Evolutionary conservation across 2,113 vertebrate species (phyloP).

Genomic region (Kryptolebias marmoratus): DNA sequence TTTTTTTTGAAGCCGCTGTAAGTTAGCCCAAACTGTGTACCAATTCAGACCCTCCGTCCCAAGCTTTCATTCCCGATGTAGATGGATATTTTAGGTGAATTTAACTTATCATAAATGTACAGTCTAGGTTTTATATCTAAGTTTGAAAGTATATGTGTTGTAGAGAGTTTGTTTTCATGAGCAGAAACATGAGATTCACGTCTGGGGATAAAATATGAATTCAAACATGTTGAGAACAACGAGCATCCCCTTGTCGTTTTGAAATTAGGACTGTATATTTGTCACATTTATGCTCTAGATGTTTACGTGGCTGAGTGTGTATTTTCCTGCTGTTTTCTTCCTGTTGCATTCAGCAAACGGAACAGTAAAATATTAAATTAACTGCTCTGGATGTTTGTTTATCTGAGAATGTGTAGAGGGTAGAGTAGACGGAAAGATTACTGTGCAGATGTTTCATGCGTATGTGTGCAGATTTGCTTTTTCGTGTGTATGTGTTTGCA

Average conservation of each 20-base stretch:
- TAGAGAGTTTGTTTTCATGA: not conserved
- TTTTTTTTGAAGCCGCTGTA: no score
- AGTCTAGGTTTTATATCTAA: no score
- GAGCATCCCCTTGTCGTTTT: conserved; percentile 34
- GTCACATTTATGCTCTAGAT: conserved; percentile 35
- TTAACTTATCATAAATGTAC: no score
- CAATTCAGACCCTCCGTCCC: no score
- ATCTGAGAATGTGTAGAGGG: not conserved
- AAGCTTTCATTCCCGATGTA: no score
- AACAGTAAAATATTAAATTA: conserved; percentile 43
- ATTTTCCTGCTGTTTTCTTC: conserved; percentile 16
- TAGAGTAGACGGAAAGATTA: conserved; percentile 39
- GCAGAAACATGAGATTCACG: conserved; percentile 6
- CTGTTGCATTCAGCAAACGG: conserved; percentile 8
- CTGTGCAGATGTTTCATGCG: conserved; percentile 41
- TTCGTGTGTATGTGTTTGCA: conserved; percentile 7
- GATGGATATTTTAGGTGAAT: no score
- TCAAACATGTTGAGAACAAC: conserved; percentile 23
- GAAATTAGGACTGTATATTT: conserved; percentile 67
- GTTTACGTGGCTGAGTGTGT: conserved; percentile 6
- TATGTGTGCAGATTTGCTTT: not conserved
- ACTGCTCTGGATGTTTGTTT: conserved; percentile 6
- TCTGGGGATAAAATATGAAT: conserved; percentile 32
- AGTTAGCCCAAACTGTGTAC: no score
- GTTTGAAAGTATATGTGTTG: no score